A percentile compares a stretch with the other conserved stretches of the same genome.
Conservation (phyloP, 2,888 invertebrate genomes). For the Scaptomyza polygonia region DNA sequence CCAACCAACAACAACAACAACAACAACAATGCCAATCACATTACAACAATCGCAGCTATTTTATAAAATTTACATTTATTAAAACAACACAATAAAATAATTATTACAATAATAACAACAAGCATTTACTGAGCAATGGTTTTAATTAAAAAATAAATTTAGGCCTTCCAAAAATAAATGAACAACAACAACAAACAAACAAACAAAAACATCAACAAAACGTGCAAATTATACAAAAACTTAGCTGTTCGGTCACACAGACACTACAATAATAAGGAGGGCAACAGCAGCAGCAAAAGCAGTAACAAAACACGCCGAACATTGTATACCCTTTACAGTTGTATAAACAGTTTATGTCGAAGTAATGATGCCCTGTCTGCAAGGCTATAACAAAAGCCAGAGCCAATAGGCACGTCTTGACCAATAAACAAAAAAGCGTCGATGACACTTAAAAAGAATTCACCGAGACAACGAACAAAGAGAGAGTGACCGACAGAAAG, state of each 20-base stretch:
- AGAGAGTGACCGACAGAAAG: neutral
- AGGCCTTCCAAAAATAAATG: constrained; percentile 40
- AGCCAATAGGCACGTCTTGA: constrained; percentile 52
- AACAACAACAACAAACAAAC: constrained; percentile 32
- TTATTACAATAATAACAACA: constrained; percentile 7
- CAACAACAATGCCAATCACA: constrained; percentile 36
- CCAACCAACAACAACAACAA: neutral
- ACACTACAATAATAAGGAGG: too few relatives aligned
- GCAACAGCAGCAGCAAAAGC: too few relatives aligned
- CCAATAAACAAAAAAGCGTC: constrained; percentile 17
- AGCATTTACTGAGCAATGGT: constrained; percentile 4
- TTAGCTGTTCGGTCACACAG: constrained; percentile 42
- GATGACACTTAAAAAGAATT: too few relatives aligned
- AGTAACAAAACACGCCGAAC: constrained; percentile 5
- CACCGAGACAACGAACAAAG: too few relatives aligned
- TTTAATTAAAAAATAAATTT: constrained; percentile 52
- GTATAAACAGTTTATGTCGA: neutral
- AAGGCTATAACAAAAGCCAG: constrained; percentile 5
- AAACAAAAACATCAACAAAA: constrained; percentile 45
- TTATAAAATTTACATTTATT: constrained; percentile 30
- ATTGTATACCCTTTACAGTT: neutral
- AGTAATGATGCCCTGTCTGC: neutral
- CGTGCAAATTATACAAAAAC: constrained; percentile 44
- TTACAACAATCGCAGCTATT: constrained; percentile 4
- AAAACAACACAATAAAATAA: constrained; percentile 16